Conservation (phyloP, 2,113 vertebrate species). For the Chelonoidis abingdonii region DNA sequence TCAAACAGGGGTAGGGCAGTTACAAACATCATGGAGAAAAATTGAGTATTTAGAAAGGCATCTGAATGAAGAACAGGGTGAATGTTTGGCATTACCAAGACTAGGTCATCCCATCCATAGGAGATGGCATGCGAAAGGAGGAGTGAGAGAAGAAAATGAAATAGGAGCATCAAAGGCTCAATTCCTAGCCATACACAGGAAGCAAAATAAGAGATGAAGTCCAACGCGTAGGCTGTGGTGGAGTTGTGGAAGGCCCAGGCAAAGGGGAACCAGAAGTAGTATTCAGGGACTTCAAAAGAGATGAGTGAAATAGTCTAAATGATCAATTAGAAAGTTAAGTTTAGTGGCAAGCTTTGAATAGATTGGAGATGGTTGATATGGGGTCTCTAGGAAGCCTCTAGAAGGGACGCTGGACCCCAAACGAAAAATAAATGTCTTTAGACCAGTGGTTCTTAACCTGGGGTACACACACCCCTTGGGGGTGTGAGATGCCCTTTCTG, state of each 20-base stretch:
- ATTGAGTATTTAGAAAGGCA: neutral
- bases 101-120: neutral
- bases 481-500: too few species aligned
- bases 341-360: neutral
- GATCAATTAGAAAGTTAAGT: neutral
- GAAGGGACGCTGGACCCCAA: neutral
- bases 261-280: neutral
- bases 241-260: neutral
- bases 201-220: neutral
- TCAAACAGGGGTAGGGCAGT: neutral
- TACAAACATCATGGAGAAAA: neutral
- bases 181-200: neutral
- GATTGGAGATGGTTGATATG: neutral
- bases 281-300: neutral
- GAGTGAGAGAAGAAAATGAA: neutral
- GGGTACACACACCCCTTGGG: too few species aligned
- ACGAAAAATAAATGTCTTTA: slow-evolving; percentile 18
- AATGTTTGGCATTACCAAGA: neutral
- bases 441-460: neutral
- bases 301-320: neutral
- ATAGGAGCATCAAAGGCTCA: neutral
- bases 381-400: neutral
- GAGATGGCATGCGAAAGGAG: neutral
- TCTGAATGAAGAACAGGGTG: neutral
- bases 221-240: neutral